phyloP scores from a whole-genome alignment of 2,113 vertebrate genomes.

The Ailuropoda melanoleuca region DNA sequence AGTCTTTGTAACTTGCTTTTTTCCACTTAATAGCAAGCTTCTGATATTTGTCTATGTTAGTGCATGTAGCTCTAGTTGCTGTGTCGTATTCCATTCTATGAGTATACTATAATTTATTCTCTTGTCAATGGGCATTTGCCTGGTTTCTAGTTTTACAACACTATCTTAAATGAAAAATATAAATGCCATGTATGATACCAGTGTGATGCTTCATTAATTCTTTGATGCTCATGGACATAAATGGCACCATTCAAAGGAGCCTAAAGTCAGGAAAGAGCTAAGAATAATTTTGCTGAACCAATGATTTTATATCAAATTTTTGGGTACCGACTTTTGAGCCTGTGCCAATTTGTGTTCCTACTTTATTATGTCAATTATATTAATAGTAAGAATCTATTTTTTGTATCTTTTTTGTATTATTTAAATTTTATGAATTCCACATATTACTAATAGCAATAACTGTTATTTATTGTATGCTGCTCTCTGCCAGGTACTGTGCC shows the following conservation, averaged over 20 bases:
- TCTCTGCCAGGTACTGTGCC: neutral
- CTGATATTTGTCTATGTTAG: neutral
- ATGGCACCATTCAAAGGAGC: neutral
- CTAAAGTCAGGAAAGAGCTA: neutral
- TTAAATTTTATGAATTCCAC: neutral
- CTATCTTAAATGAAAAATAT: neutral
- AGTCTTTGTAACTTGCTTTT: neutral
- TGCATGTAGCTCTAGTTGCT: neutral
- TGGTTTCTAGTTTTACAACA: neutral
- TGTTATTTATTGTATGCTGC: neutral
- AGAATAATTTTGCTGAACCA: neutral
- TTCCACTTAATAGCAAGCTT: neutral
- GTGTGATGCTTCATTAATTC: neutral
- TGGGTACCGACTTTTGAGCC: neutral
- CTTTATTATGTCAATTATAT: neutral
- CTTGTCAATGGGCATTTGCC: neutral
- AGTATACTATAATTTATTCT: neutral
- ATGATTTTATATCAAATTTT: neutral
- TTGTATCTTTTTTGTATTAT: slow-evolving; percentile 7
- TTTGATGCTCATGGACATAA: neutral
- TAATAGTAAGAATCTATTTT: neutral
- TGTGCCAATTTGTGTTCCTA: neutral
- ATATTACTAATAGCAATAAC: neutral
- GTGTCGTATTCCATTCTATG: neutral
- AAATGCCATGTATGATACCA: neutral